Evolutionary conservation across 2,797 vertebrate genomes (phyloP), one percentile per base, ranked within the genome.

Genomic region (Enteromius radiatus): DNA sequence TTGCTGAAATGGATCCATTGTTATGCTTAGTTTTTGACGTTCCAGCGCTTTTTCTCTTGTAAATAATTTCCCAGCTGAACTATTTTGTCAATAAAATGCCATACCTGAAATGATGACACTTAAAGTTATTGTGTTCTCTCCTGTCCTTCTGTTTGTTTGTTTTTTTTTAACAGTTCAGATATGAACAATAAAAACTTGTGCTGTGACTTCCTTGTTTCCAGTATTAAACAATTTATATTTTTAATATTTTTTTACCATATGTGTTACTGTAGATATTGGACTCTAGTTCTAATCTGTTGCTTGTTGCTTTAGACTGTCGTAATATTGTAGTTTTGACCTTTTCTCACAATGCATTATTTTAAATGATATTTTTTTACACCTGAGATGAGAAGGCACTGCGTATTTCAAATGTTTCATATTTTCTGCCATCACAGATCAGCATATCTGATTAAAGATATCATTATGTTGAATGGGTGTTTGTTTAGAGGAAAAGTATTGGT

Each of bases 51-150:
- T 86, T 89, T 88, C 92, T 86, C 86, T 94, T 97, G 93, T 96
- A 92, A 95, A 94, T 94, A 94, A 43, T 94, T 92, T 94, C 95
- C 95, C 90, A 94, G 93, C 93, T 91, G 92, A 93, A 92, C 93
- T 94, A 93, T 95, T 94, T 94, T 95, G 95, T 95, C 96, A 97
- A 97, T 98, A 97, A 98, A 98, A 94, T 94, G 95, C 91, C 94
- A 93, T 94, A 95, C 90, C 93, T 95, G 88, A 92, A 90, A 81
- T 87, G 71, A 87, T 88, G 71, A 83, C 77, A 78, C 86, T 83
- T 78, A 78, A 87, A 88, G 90, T 79, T 85, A 88, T 88, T 88
- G 82, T 89, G 86, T 88, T 86, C 85, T 87, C 84, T 89, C 83
- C 83, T 88, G 87, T 85, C 86, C 49, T 54, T 77, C 83, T 87